phyloP scores from a whole-genome alignment of 2,797 vertebrate species.

The Phalloptychus januarius region DNA sequence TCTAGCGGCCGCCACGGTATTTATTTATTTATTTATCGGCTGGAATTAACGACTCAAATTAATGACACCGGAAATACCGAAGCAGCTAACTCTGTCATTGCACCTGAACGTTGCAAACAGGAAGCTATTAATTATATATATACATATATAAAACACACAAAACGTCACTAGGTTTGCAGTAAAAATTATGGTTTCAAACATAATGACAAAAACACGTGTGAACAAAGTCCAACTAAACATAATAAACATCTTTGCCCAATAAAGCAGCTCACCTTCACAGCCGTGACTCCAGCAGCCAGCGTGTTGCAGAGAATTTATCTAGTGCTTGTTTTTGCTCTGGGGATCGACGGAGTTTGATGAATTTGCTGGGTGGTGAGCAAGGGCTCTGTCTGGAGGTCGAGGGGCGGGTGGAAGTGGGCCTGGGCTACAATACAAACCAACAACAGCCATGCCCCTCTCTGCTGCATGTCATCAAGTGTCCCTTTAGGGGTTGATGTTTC shows the following conservation, averaged over 20 bases:
- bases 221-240: background rate
- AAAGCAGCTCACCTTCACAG: background rate
- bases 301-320: background rate
- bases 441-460: background rate
- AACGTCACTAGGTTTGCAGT: background rate
- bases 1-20: background rate
- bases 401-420: background rate
- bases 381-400: background rate
- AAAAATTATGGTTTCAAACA: background rate
- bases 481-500: background rate
- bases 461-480: background rate
- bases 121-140: background rate
- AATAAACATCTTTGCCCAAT: background rate
- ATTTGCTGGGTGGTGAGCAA: background rate
- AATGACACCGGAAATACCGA: background rate
- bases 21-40: background rate
- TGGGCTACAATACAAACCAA: background rate
- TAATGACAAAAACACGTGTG: background rate
- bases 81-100: background rate
- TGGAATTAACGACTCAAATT: background rate
- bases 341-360: background rate
- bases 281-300: background rate
- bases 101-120: background rate
- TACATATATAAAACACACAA: no score
- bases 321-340: background rate